Evolutionary conservation across 23 tunicate species (phyloP).

Genomic region (Phallusia fumigata): DNA sequence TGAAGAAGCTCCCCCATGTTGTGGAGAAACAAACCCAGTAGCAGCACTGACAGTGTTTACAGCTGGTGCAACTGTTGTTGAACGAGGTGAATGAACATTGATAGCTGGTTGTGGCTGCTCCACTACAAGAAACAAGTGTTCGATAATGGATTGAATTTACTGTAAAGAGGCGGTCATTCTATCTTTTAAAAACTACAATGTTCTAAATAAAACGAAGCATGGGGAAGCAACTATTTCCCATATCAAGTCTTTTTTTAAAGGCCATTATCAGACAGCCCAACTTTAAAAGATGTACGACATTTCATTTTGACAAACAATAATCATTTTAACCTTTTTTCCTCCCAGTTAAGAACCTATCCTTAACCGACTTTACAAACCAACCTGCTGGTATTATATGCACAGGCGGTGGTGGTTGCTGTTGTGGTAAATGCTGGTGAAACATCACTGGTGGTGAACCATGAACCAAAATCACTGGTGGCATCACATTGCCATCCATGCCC

Average conservation of each 20-base stretch:
- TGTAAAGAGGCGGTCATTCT: too few species aligned
- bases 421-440: not conserved
- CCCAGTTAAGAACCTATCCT: too few species aligned
- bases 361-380: not conserved
- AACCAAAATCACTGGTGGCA: not conserved
- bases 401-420: not conserved
- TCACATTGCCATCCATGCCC: not conserved
- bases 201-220: too few species aligned
- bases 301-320: too few species aligned
- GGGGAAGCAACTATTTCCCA: too few species aligned
- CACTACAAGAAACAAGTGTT: too few species aligned
- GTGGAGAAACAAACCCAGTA: slow-evolving; percentile 32
- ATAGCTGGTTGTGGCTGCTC: slow-evolving; percentile 36
- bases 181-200: too few species aligned
- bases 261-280: too few species aligned
- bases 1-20: not conserved
- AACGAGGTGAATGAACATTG: slow-evolving; percentile 26
- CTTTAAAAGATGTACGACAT: too few species aligned
- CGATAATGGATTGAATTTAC: too few species aligned
- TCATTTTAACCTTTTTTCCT: too few species aligned
- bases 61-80: slow-evolving; percentile 24
- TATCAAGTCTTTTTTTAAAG: too few species aligned
- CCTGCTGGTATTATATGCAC: not conserved
- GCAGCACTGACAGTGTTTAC: slow-evolving; percentile 60
- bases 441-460: not conserved